These are phyloP conservation scores for Diceros bicornis DNA, from an alignment of 2,797 vertebrate species.

Conservation along the genomic window DNA sequence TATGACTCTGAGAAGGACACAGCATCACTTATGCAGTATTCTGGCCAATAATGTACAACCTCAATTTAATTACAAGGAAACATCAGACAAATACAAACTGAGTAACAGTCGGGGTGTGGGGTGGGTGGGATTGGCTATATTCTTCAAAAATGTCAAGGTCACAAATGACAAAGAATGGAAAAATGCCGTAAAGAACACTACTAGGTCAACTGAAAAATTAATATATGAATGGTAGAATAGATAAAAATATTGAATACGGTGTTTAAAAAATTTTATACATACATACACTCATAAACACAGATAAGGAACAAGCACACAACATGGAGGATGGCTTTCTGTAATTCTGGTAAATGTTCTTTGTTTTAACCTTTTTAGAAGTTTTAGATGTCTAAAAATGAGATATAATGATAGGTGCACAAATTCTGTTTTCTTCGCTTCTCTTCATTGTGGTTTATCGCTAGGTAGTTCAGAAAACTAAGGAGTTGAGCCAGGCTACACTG, in stretches of 20 bases:
- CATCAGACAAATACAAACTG: background rate
- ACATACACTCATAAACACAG: background rate
- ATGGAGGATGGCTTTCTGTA: background rate
- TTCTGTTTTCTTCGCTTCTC: background rate
- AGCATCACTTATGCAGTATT: too few relatives aligned
- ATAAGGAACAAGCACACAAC: background rate
- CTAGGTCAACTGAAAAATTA: background rate
- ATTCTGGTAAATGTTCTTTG: background rate
- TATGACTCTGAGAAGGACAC: background rate
- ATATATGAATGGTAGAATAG: background rate
- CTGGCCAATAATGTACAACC: too few relatives aligned
- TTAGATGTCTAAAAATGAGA: background rate
- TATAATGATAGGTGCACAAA: background rate
- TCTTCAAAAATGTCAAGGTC: constrained; percentile 4
- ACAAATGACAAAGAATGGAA: constrained; percentile 12
- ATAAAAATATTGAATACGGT: background rate
- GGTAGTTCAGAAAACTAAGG: background rate
- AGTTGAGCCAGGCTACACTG: background rate
- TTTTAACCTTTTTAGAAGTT: background rate
- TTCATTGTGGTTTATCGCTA: background rate
- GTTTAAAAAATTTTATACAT: background rate
- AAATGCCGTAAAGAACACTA: background rate
- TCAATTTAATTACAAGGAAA: constrained; percentile 1
- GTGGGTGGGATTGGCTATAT: background rate
- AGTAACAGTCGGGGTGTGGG: background rate